These are phyloP conservation scores for Malurus melanocephalus DNA, from an alignment of 2,113 vertebrate genomes.

Conservation along the genomic window DNA sequence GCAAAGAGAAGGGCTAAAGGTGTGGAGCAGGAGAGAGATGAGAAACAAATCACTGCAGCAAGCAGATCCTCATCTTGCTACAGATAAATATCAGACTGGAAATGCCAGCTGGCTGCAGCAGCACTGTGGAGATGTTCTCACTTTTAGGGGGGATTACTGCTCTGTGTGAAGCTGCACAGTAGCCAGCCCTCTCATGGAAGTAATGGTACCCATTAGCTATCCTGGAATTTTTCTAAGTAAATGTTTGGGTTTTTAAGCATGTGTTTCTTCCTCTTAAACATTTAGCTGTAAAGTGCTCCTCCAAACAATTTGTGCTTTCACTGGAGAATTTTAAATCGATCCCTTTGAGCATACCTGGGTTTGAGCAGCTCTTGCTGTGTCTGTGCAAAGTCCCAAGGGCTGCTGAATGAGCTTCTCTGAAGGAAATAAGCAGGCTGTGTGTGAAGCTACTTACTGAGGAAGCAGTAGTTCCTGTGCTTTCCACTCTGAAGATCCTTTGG, in stretches of 20 bases:
- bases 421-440: not conserved
- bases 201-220: not conserved
- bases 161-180: not conserved
- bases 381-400: not conserved
- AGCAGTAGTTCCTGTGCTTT: constrained; percentile 70
- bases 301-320: not conserved
- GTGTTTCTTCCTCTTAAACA: not conserved
- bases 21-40: not conserved
- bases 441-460: constrained; percentile 78
- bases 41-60: not conserved
- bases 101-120: not conserved
- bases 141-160: not conserved
- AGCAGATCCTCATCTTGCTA: not conserved
- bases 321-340: not conserved
- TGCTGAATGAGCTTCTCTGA: not conserved
- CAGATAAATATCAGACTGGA: not conserved
- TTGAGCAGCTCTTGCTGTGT: not conserved
- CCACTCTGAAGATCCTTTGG: constrained; percentile 60
- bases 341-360: not conserved
- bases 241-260: not conserved
- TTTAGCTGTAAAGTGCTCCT: not conserved
- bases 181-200: not conserved
- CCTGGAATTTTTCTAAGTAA: not conserved
- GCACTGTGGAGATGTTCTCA: not conserved
- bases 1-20: not conserved